Conservation (phyloP, 2,888 invertebrate species). For the Notodromas monacha region DNA sequence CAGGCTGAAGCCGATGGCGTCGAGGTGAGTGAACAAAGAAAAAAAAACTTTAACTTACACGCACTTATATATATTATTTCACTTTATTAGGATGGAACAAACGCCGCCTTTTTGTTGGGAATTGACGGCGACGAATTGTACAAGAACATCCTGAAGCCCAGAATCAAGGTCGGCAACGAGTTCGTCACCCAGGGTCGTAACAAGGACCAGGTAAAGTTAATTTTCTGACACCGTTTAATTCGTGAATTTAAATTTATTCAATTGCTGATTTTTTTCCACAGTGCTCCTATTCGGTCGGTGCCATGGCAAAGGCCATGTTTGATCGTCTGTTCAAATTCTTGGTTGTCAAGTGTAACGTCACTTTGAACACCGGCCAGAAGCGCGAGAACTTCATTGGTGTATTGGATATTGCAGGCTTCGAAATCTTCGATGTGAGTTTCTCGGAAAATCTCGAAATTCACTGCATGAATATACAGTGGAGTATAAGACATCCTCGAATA, state of each 20-base stretch:
- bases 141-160: constrained; percentile 83
- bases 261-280: constrained; percentile 20
- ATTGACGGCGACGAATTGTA: constrained; percentile 55
- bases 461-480: no score
- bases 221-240: not conserved
- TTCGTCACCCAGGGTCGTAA: constrained; percentile 97
- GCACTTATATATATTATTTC: no score
- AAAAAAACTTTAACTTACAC: no score
- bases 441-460: no score
- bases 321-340: constrained; percentile 92
- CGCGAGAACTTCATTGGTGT: constrained; percentile 98
- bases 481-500: no score
- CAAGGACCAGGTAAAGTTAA: constrained; percentile 28
- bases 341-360: constrained; percentile 97
- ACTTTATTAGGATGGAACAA: constrained; percentile 58
- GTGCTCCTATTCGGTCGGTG: constrained; percentile 71
- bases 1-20: constrained; percentile 91
- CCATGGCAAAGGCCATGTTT: constrained; percentile 81
- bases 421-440: constrained; percentile 93
- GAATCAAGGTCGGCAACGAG: constrained; percentile 97
- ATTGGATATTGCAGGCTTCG: constrained; percentile 99
- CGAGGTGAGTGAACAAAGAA: no score
- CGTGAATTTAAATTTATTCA: not conserved
- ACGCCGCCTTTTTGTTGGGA: constrained; percentile 66
- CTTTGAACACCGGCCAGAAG: constrained; percentile 91